A percentile compares a stretch with the other conserved stretches of the same genome.
Evolutionary conservation across 1,140 invertebrate species (phyloP).

Genomic region (Homalodisca vitripennis): DNA sequence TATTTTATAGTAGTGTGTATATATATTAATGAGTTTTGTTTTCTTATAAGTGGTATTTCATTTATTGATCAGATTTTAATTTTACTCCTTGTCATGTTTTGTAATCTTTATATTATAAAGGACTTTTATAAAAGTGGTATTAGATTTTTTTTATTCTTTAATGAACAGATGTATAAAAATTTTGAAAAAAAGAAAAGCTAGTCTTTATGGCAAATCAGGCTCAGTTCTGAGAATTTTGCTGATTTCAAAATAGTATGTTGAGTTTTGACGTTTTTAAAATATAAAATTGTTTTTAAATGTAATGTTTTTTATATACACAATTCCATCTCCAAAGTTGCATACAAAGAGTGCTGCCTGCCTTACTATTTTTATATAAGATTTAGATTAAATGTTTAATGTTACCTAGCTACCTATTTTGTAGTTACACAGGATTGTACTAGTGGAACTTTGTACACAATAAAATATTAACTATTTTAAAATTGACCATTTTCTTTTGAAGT

Average conservation of each 20-base stretch:
- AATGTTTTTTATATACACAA: neutral
- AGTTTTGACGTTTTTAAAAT: neutral
- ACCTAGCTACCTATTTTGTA: neutral
- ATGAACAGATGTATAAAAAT: neutral
- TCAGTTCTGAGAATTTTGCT: neutral
- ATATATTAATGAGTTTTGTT: no score
- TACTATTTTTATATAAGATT: conserved; percentile 21
- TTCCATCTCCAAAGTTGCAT: no score
- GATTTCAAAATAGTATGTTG: neutral
- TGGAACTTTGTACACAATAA: conserved; percentile 10
- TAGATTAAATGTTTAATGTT: conserved; percentile 4
- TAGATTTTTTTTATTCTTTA: neutral
- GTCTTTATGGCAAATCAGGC: neutral
- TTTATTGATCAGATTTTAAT: no score
- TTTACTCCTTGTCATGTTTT: no score
- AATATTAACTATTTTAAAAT: no score
- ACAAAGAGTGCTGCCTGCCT: conserved; percentile 19
- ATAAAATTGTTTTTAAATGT: neutral
- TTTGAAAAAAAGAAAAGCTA: neutral
- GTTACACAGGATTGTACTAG: neutral
- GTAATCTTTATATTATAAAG: no score
- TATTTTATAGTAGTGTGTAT: no score
- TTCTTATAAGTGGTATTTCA: no score
- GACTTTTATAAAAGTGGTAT: no score
- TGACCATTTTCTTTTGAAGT: no score